These are phyloP conservation scores for Strix uralensis DNA, from an alignment of 2,113 vertebrate species.

Conservation along the genomic window DNA sequence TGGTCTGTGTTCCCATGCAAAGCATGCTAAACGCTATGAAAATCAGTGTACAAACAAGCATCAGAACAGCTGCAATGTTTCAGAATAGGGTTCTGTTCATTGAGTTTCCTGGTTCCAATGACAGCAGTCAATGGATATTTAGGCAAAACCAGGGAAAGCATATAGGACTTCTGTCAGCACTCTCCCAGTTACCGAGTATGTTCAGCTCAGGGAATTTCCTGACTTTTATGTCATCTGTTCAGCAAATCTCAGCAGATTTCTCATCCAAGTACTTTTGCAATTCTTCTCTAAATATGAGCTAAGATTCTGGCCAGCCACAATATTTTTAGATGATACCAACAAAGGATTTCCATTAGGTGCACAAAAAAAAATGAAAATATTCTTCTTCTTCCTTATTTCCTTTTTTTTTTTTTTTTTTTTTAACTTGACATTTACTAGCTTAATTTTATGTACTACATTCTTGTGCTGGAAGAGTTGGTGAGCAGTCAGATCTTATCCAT, in stretches of 20 bases:
- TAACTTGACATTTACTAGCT: background rate
- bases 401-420: background rate
- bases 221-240: background rate
- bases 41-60: background rate
- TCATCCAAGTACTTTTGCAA: background rate
- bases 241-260: background rate
- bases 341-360: background rate
- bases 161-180: background rate
- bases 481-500: background rate
- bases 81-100: background rate
- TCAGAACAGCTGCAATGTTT: background rate
- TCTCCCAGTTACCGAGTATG: background rate
- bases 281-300: background rate
- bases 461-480: background rate
- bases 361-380: too few relatives aligned
- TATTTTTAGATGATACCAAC: background rate
- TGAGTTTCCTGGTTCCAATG: accelerated
- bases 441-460: background rate
- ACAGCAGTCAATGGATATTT: background rate
- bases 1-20: background rate
- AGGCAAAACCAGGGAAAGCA: background rate
- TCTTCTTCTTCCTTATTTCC: background rate
- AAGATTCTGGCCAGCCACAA: background rate
- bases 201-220: background rate
- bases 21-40: background rate